Evolutionary conservation across 92 coral and sea anemone genomes (phyloP), one percentile per base, ranked within the genome.

Genomic region (Zoanthus gigantus): DNA sequence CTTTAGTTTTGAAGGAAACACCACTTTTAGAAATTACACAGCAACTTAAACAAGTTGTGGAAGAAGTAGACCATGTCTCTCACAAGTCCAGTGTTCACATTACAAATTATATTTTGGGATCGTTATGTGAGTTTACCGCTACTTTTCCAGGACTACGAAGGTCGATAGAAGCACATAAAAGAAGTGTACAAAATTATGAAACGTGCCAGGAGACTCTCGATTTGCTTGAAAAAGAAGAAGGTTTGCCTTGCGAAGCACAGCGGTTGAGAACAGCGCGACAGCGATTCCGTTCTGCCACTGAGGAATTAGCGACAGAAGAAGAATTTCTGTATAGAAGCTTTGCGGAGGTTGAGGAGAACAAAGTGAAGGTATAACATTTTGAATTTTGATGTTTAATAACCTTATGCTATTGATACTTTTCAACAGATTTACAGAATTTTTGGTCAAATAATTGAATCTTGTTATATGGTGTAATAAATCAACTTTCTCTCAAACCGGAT

Each of bases 31-130:
- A 94, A 76, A 95, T 97, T 57, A 89, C 99, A 14, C 99, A 97
- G 80, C 99, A 95, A 91, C 84, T 94, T 79, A 94, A 97, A 79
- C 99, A 97, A 94, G 98, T 94, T 3, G 98, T 96, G 14, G 99
- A 97, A 58, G 96, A 97, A 87, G 90, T 97, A 45, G 99, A 97
- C 37, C 98, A 97, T 81, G 95, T 94, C 48, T 95, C 96, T 30
- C 98, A 95, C 77, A 93, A 94, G 92, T 94, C 97, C 48, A 95
- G 96, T 88, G 97, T 94, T 71, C 97, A 95, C 81, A 92, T 97
- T 80, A 95, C 92, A 56, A 94, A 93, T 78, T 94, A 88, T 47
- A 96, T 97, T 83, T 81, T 97, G 68, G 94, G 94, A n/a, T 92
- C 98, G 42, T 91, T 97, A 73, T 93, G 96, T 78, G 98, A 97